A percentile compares a stretch with the other conserved stretches of the same genome.
phyloP scores from a whole-genome alignment of 2,888 invertebrate species.

The Eristalis tenax region DNA sequence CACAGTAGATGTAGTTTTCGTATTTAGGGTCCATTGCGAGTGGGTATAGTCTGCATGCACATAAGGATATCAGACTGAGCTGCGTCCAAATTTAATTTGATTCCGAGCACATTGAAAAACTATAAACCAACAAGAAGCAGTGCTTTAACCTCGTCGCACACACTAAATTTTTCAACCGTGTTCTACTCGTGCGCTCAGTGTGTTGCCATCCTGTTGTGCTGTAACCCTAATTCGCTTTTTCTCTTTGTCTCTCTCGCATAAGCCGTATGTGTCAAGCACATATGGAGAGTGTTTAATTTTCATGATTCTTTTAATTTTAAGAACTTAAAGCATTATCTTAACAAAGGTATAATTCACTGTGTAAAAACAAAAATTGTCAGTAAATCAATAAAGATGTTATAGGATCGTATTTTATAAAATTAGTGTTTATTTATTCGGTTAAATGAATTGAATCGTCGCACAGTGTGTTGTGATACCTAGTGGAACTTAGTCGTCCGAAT shows the following conservation, averaged over 20 bases:
- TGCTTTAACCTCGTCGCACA: not conserved
- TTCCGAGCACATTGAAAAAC: not conserved
- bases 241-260: slow-evolving; percentile 9
- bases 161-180: not conserved
- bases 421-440: not conserved
- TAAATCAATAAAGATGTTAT: slow-evolving; percentile 54
- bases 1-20: slow-evolving; percentile 75
- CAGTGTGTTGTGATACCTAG: too few relatives aligned
- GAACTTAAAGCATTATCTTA: slow-evolving; percentile 26
- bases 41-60: not conserved
- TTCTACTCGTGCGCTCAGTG: not conserved
- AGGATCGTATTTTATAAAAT: slow-evolving; percentile 37
- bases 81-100: not conserved
- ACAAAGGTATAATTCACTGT: slow-evolving; percentile 31
- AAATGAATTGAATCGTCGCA: not conserved
- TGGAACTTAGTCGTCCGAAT: too few relatives aligned
- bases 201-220: not conserved
- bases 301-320: slow-evolving; percentile 33
- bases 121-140: not conserved
- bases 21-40: slow-evolving; percentile 7
- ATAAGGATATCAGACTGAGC: not conserved
- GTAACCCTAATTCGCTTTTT: not conserved
- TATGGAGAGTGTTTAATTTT: slow-evolving; percentile 31
- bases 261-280: slow-evolving; percentile 11
- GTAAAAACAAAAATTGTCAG: slow-evolving; percentile 14